These are phyloP conservation scores for Sycophaga agraensis DNA, from an alignment of 1,140 invertebrate species.

Conservation along the genomic window DNA sequence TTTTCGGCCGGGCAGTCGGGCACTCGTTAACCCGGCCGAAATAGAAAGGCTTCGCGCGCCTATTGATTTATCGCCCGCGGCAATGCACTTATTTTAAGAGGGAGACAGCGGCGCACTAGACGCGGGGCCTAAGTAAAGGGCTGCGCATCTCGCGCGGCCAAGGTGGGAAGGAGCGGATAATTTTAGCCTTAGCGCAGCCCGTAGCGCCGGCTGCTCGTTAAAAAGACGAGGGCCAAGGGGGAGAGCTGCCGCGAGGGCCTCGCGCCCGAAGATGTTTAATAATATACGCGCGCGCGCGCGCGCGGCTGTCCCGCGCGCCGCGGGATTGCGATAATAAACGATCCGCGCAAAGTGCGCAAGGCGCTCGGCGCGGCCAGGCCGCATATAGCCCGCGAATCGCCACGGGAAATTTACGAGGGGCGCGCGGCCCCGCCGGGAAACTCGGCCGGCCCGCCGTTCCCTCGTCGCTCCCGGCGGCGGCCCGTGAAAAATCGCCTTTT, in stretches of 20 bases:
- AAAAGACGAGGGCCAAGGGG: slow-evolving; percentile 32
- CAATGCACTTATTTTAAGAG: slow-evolving; percentile 11
- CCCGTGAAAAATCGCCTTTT: slow-evolving; percentile 20
- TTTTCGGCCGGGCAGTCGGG: too few relatives aligned
- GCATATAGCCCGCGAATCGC: slow-evolving; percentile 20
- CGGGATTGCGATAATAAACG: slow-evolving; percentile 42
- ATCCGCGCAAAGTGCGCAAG: too few relatives aligned
- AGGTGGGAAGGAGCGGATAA: slow-evolving; percentile 30
- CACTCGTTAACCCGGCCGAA: neutral
- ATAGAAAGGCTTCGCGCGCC: too few relatives aligned
- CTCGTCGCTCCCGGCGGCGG: neutral
- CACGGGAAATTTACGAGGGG: slow-evolving; percentile 25
- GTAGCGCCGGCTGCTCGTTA: slow-evolving; percentile 24
- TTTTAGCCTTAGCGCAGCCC: slow-evolving; percentile 33
- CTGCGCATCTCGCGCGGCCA: neutral
- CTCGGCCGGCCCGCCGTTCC: neutral
- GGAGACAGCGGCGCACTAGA: neutral
- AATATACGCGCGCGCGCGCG: slow-evolving; percentile 39
- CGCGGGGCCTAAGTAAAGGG: too few relatives aligned
- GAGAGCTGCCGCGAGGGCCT: too few relatives aligned
- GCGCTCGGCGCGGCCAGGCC: neutral
- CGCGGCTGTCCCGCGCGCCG: slow-evolving; percentile 33
- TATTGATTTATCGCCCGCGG: slow-evolving; percentile 8
- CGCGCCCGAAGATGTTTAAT: slow-evolving; percentile 43
- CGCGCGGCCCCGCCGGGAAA: slow-evolving; percentile 20